Percentiles rank a stretch among this genome's conserved stretches.
phyloP scores from a whole-genome alignment of 2,888 invertebrate species.

The Limenitis arthemis region DNA sequence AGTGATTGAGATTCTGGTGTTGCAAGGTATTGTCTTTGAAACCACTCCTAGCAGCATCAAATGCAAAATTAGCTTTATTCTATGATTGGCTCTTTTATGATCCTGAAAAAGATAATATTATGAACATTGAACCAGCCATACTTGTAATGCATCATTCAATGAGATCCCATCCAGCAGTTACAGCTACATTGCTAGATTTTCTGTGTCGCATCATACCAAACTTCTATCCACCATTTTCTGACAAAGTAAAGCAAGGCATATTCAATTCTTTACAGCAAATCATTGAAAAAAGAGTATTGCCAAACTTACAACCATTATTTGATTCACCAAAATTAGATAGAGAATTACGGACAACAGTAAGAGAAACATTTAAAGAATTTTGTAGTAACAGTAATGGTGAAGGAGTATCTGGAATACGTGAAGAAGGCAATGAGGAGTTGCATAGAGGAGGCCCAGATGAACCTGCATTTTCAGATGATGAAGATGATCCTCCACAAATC shows the following conservation, averaged over 20 bases:
- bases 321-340: slow-evolving; percentile 90
- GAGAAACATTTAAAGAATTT: slow-evolving; percentile 94
- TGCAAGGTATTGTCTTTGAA: slow-evolving; percentile 91
- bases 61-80: slow-evolving; percentile 92
- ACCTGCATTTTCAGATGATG: slow-evolving; percentile 89
- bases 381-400: slow-evolving; percentile 73
- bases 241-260: slow-evolving; percentile 86
- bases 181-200: slow-evolving; percentile 92
- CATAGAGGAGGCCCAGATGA: slow-evolving; percentile 72
- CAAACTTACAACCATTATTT: slow-evolving; percentile 88
- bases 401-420: slow-evolving; percentile 61
- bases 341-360: slow-evolving; percentile 86
- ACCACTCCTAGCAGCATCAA: slow-evolving; percentile 94
- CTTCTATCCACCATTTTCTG: slow-evolving; percentile 85
- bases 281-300: slow-evolving; percentile 91
- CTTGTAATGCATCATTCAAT: slow-evolving; percentile 95
- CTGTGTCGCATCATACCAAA: slow-evolving; percentile 91
- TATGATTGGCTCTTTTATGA: slow-evolving; percentile 96
- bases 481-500: slow-evolving; percentile 75
- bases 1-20: slow-evolving; percentile 93
- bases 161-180: slow-evolving; percentile 91
- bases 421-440: slow-evolving; percentile 57
- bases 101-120: slow-evolving; percentile 91
- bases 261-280: slow-evolving; percentile 88
- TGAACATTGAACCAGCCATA: slow-evolving; percentile 96